These are phyloP conservation scores for Lagocephalus sceleratus DNA, from an alignment of 2,797 vertebrate genomes.

Conservation along the genomic window DNA sequence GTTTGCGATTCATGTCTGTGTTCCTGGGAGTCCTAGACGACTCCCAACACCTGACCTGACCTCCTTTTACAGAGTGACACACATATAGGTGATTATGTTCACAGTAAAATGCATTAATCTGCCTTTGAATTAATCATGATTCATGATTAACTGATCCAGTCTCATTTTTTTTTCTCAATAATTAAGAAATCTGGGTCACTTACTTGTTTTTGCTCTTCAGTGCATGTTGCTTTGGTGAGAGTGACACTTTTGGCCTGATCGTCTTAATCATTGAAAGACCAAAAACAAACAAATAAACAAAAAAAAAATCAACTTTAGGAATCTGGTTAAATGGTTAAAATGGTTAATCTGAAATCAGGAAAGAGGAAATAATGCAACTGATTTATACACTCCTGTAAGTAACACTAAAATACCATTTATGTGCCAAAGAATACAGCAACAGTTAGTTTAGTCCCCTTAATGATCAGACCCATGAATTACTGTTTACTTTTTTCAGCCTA, in stretches of 20 bases:
- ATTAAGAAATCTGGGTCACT: constrained; percentile 7
- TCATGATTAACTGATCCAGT: neutral
- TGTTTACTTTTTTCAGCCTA: constrained; percentile 19
- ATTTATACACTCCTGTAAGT: too few species aligned
- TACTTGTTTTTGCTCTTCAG: constrained; percentile 11
- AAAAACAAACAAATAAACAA: too few species aligned
- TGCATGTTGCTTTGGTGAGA: neutral
- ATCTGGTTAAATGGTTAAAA: too few species aligned
- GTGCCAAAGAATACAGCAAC: neutral
- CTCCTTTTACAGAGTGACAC: neutral
- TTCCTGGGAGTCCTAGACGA: too few species aligned
- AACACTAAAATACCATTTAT: neutral
- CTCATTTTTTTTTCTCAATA: neutral
- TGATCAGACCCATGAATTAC: neutral
- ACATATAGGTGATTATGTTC: constrained; percentile 2
- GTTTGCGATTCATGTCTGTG: too few species aligned
- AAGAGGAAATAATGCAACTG: too few species aligned
- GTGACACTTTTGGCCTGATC: too few species aligned
- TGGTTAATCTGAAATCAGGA: too few species aligned
- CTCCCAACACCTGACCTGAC: too few species aligned
- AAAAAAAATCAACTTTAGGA: too few species aligned
- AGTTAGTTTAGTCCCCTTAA: constrained; percentile 5
- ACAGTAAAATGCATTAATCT: too few species aligned
- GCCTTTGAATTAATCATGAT: constrained; percentile 11
- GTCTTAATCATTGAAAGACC: too few species aligned